Evolutionary conservation across 2,888 invertebrate genomes (phyloP), one percentile per base, ranked within the genome.

Genomic region (Seira sanloemensis): DNA sequence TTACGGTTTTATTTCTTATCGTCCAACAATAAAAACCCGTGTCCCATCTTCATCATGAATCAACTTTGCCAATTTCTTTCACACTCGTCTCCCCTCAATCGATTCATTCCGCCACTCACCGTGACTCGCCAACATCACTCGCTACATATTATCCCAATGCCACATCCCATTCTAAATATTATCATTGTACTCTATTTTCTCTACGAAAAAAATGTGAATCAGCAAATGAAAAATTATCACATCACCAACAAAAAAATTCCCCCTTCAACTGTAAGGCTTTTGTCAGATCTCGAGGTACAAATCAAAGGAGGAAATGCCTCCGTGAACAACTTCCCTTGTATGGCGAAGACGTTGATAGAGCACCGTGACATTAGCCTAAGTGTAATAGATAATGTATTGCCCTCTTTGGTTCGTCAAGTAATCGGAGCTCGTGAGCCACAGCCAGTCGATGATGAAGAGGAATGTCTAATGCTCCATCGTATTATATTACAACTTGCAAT

Each of bases 301-400:
- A 12, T n/a, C 16, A 54, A 66, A 58, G 66, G 65, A 37, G 50
- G 54, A 46, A 80, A 67, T 25, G 73, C 66, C 72, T n/a, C 46
- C 68, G 19, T 72, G 23, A 73, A 65, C 23, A 50, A 68, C 23
- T 68, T 25, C 7, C 58, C 23, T 62, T 81, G 62, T 75, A 76
- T 69, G 76, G 62, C 66, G 26, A 73, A 25, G 73, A 83, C 72
- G 72, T 77, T 83, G 77, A 83, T 68, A 73, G 62, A 77, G 77
- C 37, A 77, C 73, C 75, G 25, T 83, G 77, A 46, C 77, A 83
- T 77, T 50, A 77, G 58, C 16, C 4, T 18, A 58, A 58, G 58
- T 58, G 58, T 58, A 37, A 72, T 50, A 76, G 76, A 82, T 68
- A 75, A 79, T 74, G 25, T 68, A 76, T 71, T 73, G 23, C 27